Conservation (phyloP, 1,140 invertebrate genomes). For the Heterodera schachtii region DNA sequence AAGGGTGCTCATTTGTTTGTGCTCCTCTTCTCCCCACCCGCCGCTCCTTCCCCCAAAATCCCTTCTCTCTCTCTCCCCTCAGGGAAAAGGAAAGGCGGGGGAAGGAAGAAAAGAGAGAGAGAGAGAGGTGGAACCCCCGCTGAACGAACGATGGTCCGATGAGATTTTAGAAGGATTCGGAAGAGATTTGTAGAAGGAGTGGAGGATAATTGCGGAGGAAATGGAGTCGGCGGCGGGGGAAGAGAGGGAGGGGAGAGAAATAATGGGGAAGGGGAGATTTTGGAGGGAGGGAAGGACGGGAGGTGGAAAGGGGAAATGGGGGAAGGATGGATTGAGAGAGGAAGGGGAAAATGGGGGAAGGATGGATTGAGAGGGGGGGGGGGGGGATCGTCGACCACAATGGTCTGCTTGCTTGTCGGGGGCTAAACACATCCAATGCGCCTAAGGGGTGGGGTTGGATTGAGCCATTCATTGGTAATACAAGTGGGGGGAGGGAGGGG, state of each 20-base stretch:
- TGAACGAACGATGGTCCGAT: neutral
- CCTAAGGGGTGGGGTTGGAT: neutral
- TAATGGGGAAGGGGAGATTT: neutral
- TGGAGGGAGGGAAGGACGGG: neutral
- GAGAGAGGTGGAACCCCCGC: slow-evolving; percentile 1
- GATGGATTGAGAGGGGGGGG: neutral
- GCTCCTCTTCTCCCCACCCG: neutral
- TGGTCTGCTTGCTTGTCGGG: too few relatives aligned
- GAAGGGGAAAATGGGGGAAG: neutral
- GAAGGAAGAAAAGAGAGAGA: neutral
- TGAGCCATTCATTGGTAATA: too few relatives aligned
- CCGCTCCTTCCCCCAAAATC: slow-evolving; percentile 2
- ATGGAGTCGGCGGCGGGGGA: slow-evolving; percentile 5
- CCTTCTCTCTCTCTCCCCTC: neutral
- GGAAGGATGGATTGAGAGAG: neutral
- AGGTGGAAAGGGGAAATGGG: neutral
- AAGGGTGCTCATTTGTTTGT: neutral
- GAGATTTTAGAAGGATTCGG: neutral
- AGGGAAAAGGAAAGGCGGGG: neutral
- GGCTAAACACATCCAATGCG: neutral
- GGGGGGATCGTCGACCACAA: neutral
- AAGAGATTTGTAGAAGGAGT: neutral
- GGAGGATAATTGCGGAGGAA: neutral
- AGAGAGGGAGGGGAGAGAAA: neutral
- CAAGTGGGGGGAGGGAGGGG: too few relatives aligned